Conservation (phyloP, 1,140 invertebrate species). For the Sinella curviseta region DNA sequence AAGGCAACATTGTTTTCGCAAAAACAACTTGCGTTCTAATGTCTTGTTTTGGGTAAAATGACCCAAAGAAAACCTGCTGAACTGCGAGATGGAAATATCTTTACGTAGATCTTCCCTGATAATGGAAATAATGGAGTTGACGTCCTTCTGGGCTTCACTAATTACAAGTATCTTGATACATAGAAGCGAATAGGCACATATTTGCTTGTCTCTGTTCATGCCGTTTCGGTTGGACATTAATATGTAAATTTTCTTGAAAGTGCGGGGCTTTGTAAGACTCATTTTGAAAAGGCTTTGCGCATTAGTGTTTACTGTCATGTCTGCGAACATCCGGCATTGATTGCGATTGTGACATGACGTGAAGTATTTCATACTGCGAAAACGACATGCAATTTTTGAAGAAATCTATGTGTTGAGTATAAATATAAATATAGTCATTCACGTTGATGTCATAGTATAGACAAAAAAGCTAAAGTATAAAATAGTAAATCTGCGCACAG, state of each 20-base stretch:
- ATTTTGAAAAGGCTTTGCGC: no score
- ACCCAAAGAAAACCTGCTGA: slow-evolving; percentile 10
- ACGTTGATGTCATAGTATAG: background rate
- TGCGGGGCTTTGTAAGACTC: background rate
- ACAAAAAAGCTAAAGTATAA: background rate
- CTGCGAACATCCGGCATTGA: slow-evolving; percentile 1
- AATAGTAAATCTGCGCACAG: background rate
- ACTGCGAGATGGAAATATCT: background rate
- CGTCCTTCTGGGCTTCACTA: slow-evolving; percentile 1
- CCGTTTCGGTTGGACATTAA: background rate
- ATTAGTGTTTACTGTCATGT: background rate
- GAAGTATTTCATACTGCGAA: background rate
- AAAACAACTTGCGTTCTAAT: background rate
- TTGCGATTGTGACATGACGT: background rate
- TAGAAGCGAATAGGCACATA: background rate
- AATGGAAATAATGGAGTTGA: background rate
- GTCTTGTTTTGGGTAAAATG: background rate
- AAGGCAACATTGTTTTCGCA: no score
- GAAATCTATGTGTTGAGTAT: background rate
- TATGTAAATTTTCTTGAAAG: background rate
- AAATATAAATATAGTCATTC: background rate
- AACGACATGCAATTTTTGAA: background rate
- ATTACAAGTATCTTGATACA: background rate
- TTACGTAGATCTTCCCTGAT: background rate
- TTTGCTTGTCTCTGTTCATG: background rate